Conservation (phyloP, 2,888 invertebrate species). For the Ephialtes manifestator region DNA sequence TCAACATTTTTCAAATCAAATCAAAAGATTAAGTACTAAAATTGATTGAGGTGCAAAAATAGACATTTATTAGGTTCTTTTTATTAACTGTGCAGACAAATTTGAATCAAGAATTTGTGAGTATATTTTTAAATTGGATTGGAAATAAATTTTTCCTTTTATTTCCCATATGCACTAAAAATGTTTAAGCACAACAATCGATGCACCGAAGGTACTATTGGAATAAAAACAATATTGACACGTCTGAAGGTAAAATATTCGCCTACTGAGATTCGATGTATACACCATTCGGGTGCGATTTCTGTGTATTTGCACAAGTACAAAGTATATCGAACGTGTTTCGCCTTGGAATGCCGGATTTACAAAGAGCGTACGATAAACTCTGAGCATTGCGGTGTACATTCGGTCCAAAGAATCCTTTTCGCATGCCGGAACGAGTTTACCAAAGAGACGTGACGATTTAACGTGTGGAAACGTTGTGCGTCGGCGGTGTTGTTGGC, state of each 20-base stretch:
- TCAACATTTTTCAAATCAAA: too few relatives aligned
- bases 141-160: not conserved
- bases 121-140: not conserved
- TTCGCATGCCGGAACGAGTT: slow-evolving; percentile 2
- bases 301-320: slow-evolving; percentile 15
- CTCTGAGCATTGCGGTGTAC: slow-evolving; percentile 26
- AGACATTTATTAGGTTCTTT: too few relatives aligned
- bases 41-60: too few relatives aligned
- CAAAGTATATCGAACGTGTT: slow-evolving; percentile 7
- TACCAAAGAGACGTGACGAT: slow-evolving; percentile 17
- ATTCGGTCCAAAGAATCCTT: slow-evolving; percentile 3
- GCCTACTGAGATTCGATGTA: not conserved
- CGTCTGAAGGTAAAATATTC: not conserved
- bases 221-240: not conserved
- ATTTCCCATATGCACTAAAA: not conserved
- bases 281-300: not conserved
- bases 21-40: too few relatives aligned
- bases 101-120: not conserved
- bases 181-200: not conserved
- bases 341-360: slow-evolving; percentile 27
- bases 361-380: slow-evolving; percentile 25
- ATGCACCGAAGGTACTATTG: not conserved
- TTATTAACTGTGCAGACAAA: too few relatives aligned
- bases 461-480: not conserved
- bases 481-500: slow-evolving; percentile 57